Evolutionary conservation across 2,113 vertebrate genomes (phyloP).

Genomic region (Gallinago undulata): DNA sequence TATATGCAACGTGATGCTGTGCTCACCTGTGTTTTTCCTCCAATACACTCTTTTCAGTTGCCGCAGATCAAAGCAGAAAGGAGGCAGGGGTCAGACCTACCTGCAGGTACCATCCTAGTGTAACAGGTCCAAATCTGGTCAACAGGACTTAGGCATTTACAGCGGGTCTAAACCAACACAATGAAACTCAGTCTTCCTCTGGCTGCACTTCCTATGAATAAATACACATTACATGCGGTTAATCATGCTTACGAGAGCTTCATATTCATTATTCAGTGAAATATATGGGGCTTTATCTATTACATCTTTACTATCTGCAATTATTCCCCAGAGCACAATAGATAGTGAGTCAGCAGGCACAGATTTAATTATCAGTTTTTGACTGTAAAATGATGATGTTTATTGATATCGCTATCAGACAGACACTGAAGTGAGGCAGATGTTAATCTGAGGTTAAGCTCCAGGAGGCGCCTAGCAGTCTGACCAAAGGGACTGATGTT

Average conservation of each 20-base stretch:
- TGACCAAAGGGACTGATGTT: conserved; percentile 66
- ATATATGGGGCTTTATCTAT: neutral
- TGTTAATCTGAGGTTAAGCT: conserved; percentile 64
- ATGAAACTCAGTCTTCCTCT: neutral
- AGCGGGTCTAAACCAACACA: neutral
- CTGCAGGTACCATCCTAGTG: neutral
- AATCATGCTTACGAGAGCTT: neutral
- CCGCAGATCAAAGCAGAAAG: neutral
- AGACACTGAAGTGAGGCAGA: conserved; percentile 60
- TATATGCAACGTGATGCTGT: fast-evolving
- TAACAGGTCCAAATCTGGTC: neutral
- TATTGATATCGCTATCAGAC: conserved; percentile 62
- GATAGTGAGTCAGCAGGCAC: conserved; percentile 33
- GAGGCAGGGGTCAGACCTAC: neutral
- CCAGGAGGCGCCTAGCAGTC: conserved; percentile 55
- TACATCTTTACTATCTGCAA: conserved; percentile 24
- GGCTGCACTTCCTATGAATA: neutral
- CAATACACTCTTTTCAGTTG: neutral
- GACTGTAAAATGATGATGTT: conserved; percentile 60
- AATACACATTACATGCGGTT: neutral
- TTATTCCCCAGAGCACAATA: conserved; percentile 16
- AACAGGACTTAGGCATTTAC: neutral
- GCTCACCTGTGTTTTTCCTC: neutral
- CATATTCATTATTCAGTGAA: neutral
- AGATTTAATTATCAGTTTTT: conserved; percentile 52